Conservation (phyloP, 2,113 vertebrate species). For the Menura novaehollandiae region DNA sequence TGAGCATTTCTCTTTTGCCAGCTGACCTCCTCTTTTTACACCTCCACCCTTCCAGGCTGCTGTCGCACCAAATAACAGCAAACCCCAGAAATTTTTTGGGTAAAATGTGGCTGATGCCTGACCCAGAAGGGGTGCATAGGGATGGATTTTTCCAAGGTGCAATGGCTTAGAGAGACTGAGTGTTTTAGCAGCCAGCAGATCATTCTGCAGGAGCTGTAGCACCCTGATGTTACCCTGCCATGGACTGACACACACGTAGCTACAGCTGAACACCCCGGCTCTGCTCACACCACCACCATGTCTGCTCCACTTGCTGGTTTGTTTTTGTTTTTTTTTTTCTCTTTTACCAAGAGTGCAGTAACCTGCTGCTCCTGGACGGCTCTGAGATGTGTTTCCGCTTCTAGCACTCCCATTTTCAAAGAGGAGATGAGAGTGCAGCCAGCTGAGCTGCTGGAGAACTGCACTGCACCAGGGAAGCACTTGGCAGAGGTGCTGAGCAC, state of each 20-base stretch:
- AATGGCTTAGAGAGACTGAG: not conserved
- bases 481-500: not conserved
- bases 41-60: not conserved
- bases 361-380: not conserved
- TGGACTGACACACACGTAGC: accelerated
- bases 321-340: not conserved
- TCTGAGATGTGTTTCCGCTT: not conserved
- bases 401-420: accelerated
- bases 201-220: not conserved
- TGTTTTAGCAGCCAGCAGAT: not conserved
- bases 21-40: not conserved
- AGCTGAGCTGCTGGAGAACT: accelerated
- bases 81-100: not conserved
- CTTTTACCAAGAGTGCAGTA: not conserved
- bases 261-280: not conserved
- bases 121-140: not conserved
- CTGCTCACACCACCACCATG: not conserved
- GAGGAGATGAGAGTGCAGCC: not conserved
- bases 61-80: not conserved
- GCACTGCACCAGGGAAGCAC: accelerated
- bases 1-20: not conserved
- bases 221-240: not conserved
- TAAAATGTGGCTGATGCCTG: not conserved
- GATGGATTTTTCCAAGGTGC: not conserved
- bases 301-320: not conserved